Conservation (phyloP, 2,797 vertebrate species). For the Myoxocephalus aenaeus region DNA sequence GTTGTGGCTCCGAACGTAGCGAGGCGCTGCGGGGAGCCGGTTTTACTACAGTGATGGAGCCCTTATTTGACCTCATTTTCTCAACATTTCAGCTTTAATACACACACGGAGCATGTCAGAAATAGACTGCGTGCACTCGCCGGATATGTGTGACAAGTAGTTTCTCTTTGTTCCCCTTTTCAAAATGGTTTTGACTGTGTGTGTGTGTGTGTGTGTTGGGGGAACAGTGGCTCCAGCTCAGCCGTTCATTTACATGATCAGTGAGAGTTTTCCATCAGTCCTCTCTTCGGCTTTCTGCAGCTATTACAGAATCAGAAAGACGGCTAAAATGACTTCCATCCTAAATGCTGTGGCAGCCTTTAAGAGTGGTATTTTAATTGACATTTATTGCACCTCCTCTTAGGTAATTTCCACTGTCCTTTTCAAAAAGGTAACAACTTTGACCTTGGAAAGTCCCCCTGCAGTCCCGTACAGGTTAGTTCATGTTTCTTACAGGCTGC, state of each 20-base stretch:
- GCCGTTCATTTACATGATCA: slow-evolving; percentile 15
- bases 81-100: not conserved
- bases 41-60: slow-evolving; percentile 53
- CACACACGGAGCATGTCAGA: slow-evolving; percentile 38
- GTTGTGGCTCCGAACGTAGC: slow-evolving; percentile 67
- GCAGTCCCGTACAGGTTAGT: slow-evolving; percentile 28
- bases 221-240: not conserved
- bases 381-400: not conserved
- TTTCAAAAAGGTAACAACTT: not conserved
- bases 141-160: slow-evolving; percentile 24
- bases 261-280: slow-evolving; percentile 4
- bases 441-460: slow-evolving; percentile 47
- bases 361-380: not conserved
- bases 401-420: not conserved
- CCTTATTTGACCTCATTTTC: slow-evolving; percentile 63
- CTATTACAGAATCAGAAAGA: not conserved
- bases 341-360: not conserved
- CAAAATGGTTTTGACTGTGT: slow-evolving; percentile 8
- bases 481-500: slow-evolving; percentile 51
- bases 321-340: not conserved
- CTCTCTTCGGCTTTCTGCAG: too few relatives aligned
- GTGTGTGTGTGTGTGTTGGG: not conserved
- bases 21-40: slow-evolving; percentile 27
- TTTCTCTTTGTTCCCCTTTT: slow-evolving; percentile 43
- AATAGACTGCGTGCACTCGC: slow-evolving; percentile 43